Evolutionary conservation across 2,888 invertebrate species (phyloP), one percentile per base, ranked within the genome.

Genomic region (Pomacea canaliculata): DNA sequence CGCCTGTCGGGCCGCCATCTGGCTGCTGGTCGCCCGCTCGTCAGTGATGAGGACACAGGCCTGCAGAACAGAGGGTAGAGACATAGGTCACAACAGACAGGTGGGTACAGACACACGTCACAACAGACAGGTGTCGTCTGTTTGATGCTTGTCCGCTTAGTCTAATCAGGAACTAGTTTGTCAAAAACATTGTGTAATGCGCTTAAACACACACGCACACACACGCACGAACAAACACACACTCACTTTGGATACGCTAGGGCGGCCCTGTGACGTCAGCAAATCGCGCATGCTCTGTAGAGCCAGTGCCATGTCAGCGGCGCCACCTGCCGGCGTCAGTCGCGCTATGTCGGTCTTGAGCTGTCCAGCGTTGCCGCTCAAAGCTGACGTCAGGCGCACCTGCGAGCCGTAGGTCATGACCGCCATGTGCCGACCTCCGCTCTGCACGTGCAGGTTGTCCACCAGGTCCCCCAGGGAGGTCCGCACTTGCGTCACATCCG

Each of bases 21-120:
- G 19, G 5, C 80, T 81, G 70, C 80, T 62, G 46, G 85, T 89
- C 51, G 90, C 90, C 70, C 87, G 85, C 19, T 91, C 91, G 77
- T 91, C 91, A 1, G 91, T 91, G 48, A 91, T 86, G 9, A 91
- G 89, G 37, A 91, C 83, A 18, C 68, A 68, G 13, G 68, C 67
- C 73, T 73, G 67, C 12, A 27, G 7, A 68, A 27, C 63, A 63
- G 51, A 56, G 4, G 12, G 51, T 13, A 56, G 7, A 56, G 16
- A 16, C 51, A 10, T 7, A 16, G 3, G 51, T 10, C 1, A 56
- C 51, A 56, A 16, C 8, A 56, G 8, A 51, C 51, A 51, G 51
- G 51, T 23, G 23, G 23, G 23, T 23, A 23, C 23, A 23, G 23
- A 23, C 23, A 23, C 1, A 13, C 51, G 13, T 56, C 51, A 13